phyloP scores from a whole-genome alignment of 2,113 vertebrate species.

The Antechinus stuartii region DNA sequence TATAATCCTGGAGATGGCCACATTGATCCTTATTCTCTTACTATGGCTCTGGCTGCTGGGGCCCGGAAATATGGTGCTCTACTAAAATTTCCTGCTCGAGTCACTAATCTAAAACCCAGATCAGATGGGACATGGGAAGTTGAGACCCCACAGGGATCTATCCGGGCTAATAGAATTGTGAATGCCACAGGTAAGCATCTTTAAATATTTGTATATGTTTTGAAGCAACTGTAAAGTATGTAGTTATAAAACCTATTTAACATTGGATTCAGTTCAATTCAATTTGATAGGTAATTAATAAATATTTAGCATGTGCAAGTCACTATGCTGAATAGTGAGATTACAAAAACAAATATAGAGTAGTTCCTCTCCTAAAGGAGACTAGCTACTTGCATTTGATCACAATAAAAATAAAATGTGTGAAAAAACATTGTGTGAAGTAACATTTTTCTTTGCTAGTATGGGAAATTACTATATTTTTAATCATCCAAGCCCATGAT shows the following conservation, averaged over 20 bases:
- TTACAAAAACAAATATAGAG: neutral
- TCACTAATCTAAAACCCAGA: constrained; percentile 87
- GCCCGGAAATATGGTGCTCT: constrained; percentile 96
- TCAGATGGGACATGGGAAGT: constrained; percentile 94
- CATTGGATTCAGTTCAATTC: neutral
- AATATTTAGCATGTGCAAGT: neutral
- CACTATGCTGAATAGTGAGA: neutral
- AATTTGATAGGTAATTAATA: neutral
- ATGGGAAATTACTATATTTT: neutral
- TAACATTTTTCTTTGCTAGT: neutral
- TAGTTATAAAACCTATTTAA: neutral
- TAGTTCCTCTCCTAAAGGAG: neutral
- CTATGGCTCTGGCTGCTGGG: constrained; percentile 97
- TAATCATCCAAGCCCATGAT: neutral
- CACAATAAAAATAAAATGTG: neutral
- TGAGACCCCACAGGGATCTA: constrained; percentile 91
- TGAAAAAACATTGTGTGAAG: neutral
- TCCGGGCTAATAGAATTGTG: constrained; percentile 92
- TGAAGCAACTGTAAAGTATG: neutral
- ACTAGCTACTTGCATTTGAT: neutral
- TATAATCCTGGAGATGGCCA: constrained; percentile 97
- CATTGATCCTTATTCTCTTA: constrained; percentile 98
- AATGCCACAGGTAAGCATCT: constrained; percentile 91
- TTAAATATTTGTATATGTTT: neutral
- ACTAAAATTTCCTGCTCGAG: constrained; percentile 92